Evolutionary conservation across 1,140 invertebrate genomes (phyloP).

Genomic region (Chrysopa pallens): DNA sequence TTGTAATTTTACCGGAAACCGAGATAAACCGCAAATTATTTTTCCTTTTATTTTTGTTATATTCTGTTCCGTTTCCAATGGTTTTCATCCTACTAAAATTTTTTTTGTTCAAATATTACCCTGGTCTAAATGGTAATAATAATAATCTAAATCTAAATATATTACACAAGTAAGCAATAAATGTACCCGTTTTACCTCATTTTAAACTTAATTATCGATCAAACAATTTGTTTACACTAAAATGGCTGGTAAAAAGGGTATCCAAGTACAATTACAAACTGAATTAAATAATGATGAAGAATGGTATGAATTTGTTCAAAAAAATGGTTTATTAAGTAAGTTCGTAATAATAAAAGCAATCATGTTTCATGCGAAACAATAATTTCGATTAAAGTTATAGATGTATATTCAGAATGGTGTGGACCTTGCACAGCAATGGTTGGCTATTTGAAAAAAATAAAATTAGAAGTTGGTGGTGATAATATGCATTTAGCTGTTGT

Average conservation of each 20-base stretch:
- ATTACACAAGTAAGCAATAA: too few species aligned
- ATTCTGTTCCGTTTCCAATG: too few species aligned
- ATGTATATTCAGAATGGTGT: constrained; percentile 86
- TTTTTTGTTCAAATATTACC: too few species aligned
- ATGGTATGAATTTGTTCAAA: constrained; percentile 60
- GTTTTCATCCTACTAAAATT: too few species aligned
- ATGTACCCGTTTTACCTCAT: too few species aligned
- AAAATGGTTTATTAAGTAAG: constrained; percentile 63
- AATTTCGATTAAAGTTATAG: constrained; percentile 44
- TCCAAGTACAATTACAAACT: constrained; percentile 52
- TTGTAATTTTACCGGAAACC: too few species aligned
- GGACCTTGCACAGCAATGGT: constrained; percentile 78
- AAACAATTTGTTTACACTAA: background rate
- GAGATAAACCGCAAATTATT: too few species aligned
- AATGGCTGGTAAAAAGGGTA: constrained; percentile 52
- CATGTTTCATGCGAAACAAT: constrained; percentile 1
- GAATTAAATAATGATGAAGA: constrained; percentile 76
- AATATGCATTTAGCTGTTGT: constrained; percentile 62
- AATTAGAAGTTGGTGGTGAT: constrained; percentile 74
- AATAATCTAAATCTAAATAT: too few species aligned
- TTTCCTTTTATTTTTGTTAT: too few species aligned
- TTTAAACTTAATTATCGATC: too few species aligned
- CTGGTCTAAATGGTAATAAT: too few species aligned
- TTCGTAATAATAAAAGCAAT: constrained; percentile 3
- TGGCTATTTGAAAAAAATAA: constrained; percentile 71